Percentiles rank a stretch among this genome's conserved stretches.
These are phyloP conservation scores for Psophia crepitans DNA, from an alignment of 2,113 vertebrate species.

Conservation along the genomic window DNA sequence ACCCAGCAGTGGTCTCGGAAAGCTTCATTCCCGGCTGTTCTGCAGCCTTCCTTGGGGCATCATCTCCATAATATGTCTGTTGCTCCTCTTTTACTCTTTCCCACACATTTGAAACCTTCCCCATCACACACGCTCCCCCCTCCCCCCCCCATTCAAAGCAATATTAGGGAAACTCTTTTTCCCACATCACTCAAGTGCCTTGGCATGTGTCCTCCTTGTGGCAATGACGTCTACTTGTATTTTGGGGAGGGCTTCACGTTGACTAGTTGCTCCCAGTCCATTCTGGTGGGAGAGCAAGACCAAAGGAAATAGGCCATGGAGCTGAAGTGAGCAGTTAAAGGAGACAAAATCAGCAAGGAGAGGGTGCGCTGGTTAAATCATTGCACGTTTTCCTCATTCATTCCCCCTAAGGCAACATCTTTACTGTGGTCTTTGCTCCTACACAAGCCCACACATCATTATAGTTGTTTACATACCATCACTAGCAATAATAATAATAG, in stretches of 20 bases:
- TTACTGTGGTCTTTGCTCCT: conserved; percentile 59
- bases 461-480: conserved; percentile 62
- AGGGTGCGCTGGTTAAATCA: conserved; percentile 3
- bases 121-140: background rate
- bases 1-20: background rate
- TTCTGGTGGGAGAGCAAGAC: background rate
- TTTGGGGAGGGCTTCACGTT: background rate
- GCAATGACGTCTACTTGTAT: background rate
- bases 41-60: background rate
- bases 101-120: background rate
- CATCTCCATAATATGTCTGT: background rate
- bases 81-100: background rate
- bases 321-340: background rate
- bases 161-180: background rate
- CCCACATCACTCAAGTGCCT: background rate
- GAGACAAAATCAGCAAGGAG: background rate
- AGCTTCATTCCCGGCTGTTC: background rate
- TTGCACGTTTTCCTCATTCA: background rate
- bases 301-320: background rate
- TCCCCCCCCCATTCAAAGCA: background rate
- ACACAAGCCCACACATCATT: conserved; percentile 58
- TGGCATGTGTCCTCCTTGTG: background rate
- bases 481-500: conserved; percentile 63
- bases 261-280: background rate
- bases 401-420: conserved; percentile 25